Percentiles rank a stretch among this genome's conserved stretches.
These are phyloP conservation scores for Drosophila littoralis DNA, from an alignment of 1,140 invertebrate species.

Conservation along the genomic window DNA sequence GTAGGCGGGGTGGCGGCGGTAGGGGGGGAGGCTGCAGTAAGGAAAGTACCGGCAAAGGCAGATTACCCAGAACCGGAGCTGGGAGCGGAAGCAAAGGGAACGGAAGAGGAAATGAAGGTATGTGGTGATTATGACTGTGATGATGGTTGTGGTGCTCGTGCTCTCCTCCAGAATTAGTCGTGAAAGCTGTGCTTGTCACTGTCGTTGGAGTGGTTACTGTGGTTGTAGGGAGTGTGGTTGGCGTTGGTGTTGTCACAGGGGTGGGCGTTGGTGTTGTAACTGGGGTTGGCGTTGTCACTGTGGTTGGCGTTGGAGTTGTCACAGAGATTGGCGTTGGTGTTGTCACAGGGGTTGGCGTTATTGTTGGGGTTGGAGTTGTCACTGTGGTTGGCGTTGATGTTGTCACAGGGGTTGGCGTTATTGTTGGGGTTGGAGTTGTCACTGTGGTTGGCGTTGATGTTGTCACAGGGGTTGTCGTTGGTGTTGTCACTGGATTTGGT, in stretches of 20 bases:
- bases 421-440: too few relatives aligned
- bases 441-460: too few relatives aligned
- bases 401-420: too few relatives aligned
- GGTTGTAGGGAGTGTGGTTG: not conserved
- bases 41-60: not conserved
- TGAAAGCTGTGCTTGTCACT: too few relatives aligned
- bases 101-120: not conserved
- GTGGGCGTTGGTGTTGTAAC: not conserved
- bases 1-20: not conserved
- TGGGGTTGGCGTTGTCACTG: not conserved
- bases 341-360: too few relatives aligned
- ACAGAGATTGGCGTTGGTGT: not conserved
- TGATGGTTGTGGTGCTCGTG: conserved; percentile 2
- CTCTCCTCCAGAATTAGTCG: not conserved
- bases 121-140: conserved; percentile 3
- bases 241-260: not conserved
- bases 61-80: too few relatives aligned
- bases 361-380: too few relatives aligned
- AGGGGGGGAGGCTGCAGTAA: not conserved
- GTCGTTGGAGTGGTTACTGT: not conserved
- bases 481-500: too few relatives aligned
- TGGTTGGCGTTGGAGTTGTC: conserved; percentile 1
- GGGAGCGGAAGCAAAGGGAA: not conserved
- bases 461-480: too few relatives aligned
- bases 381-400: too few relatives aligned